Base-by-base conservation (phyloP, 92 coral and sea anemone genomes). In the Porites divaricata region DNA sequence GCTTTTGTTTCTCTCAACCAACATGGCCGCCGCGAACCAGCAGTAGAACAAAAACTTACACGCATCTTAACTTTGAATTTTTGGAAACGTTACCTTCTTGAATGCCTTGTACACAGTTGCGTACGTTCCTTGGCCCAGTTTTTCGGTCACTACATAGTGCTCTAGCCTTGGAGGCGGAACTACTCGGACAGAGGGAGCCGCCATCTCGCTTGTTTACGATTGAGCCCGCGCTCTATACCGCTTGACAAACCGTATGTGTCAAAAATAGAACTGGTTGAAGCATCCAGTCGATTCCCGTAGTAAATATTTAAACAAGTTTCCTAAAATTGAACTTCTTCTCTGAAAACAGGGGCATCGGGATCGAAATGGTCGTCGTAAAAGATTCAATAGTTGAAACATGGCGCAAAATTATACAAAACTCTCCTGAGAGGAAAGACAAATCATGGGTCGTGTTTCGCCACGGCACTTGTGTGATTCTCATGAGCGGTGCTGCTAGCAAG, bases 31-130 rank as follows among this genome's bases (percentile, higher is more conserved):
- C 45, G 45, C n/a, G n/a, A n/a, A n/a, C n/a, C n/a, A n/a, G n/a
- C n/a, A n/a, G n/a, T n/a, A n/a, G n/a, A n/a, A n/a, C n/a, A n/a
- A n/a, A n/a, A n/a, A n/a, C 45, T 35, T 35, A 6, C 45, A 35
- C 45, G 45, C 45, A 4, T 35, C 45, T 35, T 35, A 54, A 51
- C 48, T 22, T 9, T 7, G 2, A 25, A 63, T 26, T 20, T 52
- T 64, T 16, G 14, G 25, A 17, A 45, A 2, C 28, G 2, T 73
- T 75, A 96, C 99, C 98, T 94, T 96, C 77, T 90, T 96, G 68
- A 90, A 96, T 77, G 99, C 99, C 90, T 96, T 96, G 83, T 96
- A 96, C 2, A 96, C 99, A 11, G 95, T 94, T 52, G 99, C 99
- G 80, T 96, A 94, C 14, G 95, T 93, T 76, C 99, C 99, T 75